phyloP scores from a whole-genome alignment of 2,113 vertebrate genomes.

The Epinephelus lanceolatus region DNA sequence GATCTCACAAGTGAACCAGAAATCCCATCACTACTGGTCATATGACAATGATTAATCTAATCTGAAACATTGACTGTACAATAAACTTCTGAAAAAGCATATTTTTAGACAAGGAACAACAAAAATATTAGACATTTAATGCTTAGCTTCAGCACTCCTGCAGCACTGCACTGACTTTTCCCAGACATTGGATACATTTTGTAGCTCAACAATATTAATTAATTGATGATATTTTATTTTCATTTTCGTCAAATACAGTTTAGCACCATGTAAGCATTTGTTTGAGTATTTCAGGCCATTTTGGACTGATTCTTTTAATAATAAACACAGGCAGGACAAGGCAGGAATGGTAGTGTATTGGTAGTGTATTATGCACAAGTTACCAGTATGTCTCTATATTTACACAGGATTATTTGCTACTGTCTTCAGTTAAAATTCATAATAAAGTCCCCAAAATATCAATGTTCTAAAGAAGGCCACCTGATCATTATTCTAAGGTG shows the following conservation, averaged over 20 bases:
- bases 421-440: neutral
- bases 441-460: conserved; percentile 2
- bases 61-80: neutral
- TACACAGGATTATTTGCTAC: neutral
- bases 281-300: neutral
- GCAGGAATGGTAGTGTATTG: too few relatives aligned
- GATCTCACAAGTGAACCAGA: too few relatives aligned
- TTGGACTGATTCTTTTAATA: neutral
- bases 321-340: conserved; percentile 8
- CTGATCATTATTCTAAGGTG: conserved; percentile 14
- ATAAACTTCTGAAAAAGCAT: neutral
- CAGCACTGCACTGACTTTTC: neutral
- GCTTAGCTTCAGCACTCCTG: neutral
- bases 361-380: neutral
- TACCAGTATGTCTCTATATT: neutral
- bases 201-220: neutral
- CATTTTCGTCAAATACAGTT: neutral
- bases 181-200: neutral
- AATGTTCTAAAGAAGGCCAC: neutral
- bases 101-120: neutral
- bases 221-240: neutral
- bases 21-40: too few relatives aligned
- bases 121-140: neutral
- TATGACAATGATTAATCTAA: neutral
- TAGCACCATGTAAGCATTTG: neutral